Evolutionary conservation across 2,113 vertebrate genomes (phyloP).

Genomic region (Stegostoma tigrinum): DNA sequence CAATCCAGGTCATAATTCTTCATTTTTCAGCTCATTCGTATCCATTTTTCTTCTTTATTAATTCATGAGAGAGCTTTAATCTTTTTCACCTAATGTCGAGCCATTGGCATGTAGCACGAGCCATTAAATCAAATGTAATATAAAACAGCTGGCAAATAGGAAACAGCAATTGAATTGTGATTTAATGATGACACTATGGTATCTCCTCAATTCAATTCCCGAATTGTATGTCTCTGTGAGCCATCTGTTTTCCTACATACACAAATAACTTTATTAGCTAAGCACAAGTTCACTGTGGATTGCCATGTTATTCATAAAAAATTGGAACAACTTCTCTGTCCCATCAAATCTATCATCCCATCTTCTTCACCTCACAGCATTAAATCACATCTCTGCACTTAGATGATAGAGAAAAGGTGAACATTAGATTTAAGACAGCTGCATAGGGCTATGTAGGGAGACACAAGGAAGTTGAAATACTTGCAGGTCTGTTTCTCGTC

Average conservation of each 20-base stretch:
- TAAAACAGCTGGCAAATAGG: background rate
- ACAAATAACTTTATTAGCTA: background rate
- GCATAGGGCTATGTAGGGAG: too few relatives aligned
- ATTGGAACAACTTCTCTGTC: background rate
- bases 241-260: background rate
- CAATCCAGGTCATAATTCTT: background rate
- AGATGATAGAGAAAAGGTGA: background rate
- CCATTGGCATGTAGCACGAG: background rate
- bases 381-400: background rate
- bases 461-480: too few relatives aligned
- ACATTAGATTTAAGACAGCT: background rate
- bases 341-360: background rate
- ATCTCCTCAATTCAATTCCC: background rate
- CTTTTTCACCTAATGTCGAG: background rate
- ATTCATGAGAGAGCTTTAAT: background rate
- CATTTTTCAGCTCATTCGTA: background rate
- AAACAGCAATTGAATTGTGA: background rate
- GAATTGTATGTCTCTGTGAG: background rate
- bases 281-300: background rate
- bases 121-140: background rate
- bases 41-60: background rate
- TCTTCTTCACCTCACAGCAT: background rate
- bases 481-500: too few relatives aligned
- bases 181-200: background rate
- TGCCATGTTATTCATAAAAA: background rate